Evolutionary conservation across 2,113 vertebrate genomes (phyloP), one percentile per base, ranked within the genome.

Genomic region (Calypte anna): DNA sequence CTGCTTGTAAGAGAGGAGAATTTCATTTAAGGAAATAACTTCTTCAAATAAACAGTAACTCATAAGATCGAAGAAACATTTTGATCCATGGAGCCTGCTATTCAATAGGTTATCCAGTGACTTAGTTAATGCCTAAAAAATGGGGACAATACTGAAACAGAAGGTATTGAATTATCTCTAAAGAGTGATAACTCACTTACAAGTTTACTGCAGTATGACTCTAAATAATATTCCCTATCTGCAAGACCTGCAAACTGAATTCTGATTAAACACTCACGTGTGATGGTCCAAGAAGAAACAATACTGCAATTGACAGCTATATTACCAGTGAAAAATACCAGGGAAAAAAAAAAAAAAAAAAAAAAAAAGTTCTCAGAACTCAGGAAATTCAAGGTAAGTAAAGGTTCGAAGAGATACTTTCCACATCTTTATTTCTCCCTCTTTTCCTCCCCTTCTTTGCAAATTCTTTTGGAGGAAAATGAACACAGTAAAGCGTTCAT

Each of bases 41-140:
- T 67, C n/a, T 46, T 14, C n/a, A 91, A 92, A 82, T n/a, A 76
- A 91, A 74, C n/a, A 80, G 15, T 33, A 90, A 86, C 12, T 81
- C 22, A 1, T 53, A 54, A 57, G 27, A 58, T 5, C 51, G 63
- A 93, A 93, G 21, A 53, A 84, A 6, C 69, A 27, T 50, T 77
- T 88, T 77, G 33, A 87, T 62, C 66, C 10, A 31, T 14, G 4
- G 20, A 69, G 33, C 70, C 61, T 84, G 51, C 58, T 77, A 22
- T 33, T 83, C 53, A 81, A 17, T 30, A 38, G 13, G 19, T 61
- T 86, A 61, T 2, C 80, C n/a, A 80, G 73, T 54, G 16, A 88
- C 36, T 46, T 72, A 57, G 66, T 72, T 69, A 90, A 62, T 58
- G 58, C 15, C 68, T 75, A 75, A 61, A 36, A 43, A 36, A 21